Base-by-base conservation (phyloP, 2,888 invertebrate genomes). In the Pandemis cinnamomeana region DNA sequence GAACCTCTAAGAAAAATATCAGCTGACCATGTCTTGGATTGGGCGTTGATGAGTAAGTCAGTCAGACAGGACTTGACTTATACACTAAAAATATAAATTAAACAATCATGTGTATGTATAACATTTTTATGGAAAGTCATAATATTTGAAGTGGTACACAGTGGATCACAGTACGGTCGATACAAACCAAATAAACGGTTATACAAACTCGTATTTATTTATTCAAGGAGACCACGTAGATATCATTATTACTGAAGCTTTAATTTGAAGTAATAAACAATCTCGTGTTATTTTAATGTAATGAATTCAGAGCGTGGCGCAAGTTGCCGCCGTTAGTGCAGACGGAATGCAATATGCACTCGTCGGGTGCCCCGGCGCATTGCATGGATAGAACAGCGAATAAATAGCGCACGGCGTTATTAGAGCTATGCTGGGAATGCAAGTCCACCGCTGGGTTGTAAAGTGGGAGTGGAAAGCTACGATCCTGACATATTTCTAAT, bases 261-360 rank as follows among this genome's bases (percentile, higher is more conserved):
- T 55, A 55, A 55, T 55, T 20, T 20, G 20, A 15, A 15, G 7
- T n/a, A 20, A 55, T 55, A 55, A 55, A 20, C 20, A 55, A 55
- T 55, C 55, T 55, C 27, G 6, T n/a, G 53, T 53, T n/a, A 20
- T 55, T 36, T 20, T 63, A 63, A 63, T 46, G 20, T 20, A 46
- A 63, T 63, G 46, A 63, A 63, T 63, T 46, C 62, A 42, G 27
- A 36, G 46, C 46, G 11, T 46, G 46, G 15, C 11, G 36, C 2
- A 61, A 44, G 67, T n/a, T 48, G n/a, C 8, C 11, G 44, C 67
- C 67, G 20, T 53, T 53, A 42, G 55, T 7, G 42, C 53, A 46
- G 55, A 55, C 67, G 55, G 55, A 55, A 58, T 67, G 67, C 67
- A 67, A 67, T 67, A 58, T 58, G 67, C 67, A 67, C 67, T 51